A percentile compares a stretch with the other conserved stretches of the same genome.
Evolutionary conservation across 2,797 vertebrate species (phyloP).

Genomic region (Chaetodon trifasciatus): DNA sequence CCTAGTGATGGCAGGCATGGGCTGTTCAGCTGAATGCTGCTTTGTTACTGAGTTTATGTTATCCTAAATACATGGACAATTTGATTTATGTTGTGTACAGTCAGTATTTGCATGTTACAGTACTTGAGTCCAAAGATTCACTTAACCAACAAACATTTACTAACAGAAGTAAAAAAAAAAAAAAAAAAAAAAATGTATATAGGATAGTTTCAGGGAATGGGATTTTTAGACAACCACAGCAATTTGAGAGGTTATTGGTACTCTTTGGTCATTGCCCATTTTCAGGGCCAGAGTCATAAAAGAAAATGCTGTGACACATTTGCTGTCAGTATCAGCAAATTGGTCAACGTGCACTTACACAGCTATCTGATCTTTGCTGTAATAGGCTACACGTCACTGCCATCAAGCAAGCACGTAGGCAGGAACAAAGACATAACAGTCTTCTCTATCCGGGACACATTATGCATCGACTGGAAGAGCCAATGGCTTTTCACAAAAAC

Average conservation of each 20-base stretch:
- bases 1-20: slow-evolving; percentile 2
- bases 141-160: background rate
- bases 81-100: background rate
- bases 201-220: background rate
- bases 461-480: slow-evolving; percentile 72
- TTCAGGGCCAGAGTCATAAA: slow-evolving; percentile 20
- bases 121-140: background rate
- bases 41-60: background rate
- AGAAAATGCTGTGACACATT: slow-evolving; percentile 42
- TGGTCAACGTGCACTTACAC: slow-evolving; percentile 54
- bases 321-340: slow-evolving; percentile 39
- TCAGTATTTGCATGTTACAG: background rate
- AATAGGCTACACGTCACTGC: slow-evolving; percentile 76
- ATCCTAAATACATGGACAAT: slow-evolving; percentile 23
- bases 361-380: slow-evolving; percentile 75
- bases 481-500: slow-evolving; percentile 75
- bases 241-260: background rate
- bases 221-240: background rate
- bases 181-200: background rate
- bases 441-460: slow-evolving; percentile 67
- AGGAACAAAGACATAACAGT: slow-evolving; percentile 80
- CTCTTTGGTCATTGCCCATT: slow-evolving; percentile 1
- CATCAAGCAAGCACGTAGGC: slow-evolving; percentile 75
- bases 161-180: background rate
- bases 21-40: slow-evolving; percentile 6